Evolutionary conservation across 2,888 invertebrate genomes (phyloP), one percentile per base, ranked within the genome.

Genomic region (Heliconius erato): DNA sequence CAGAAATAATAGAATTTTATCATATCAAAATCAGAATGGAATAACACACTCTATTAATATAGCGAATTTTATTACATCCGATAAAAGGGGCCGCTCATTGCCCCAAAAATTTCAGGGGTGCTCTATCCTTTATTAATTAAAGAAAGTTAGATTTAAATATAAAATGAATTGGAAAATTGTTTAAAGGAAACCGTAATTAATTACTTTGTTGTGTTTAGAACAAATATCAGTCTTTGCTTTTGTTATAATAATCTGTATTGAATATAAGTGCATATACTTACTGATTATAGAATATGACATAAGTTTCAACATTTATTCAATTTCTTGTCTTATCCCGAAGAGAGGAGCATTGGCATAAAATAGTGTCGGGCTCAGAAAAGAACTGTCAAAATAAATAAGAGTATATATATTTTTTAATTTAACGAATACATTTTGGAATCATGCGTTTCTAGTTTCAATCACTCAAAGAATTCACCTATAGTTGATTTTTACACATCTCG

Each of bases 61-160:
- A 28, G 28, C 28, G 71, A 77, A 81, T 81, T 77, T 81, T 81
- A 81, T 81, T 69, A 77, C 44, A 65, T 78, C 67, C 77, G 40
- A 81, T 81, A 81, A 71, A 81, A 76, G 71, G 63, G 77, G 44
- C 65, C 63, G 71, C 63, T 76, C 63, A 26, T 40, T 26, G 44
- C 69, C 81, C 77, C 77, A 63, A 81, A 77, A 81, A 71, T 81
- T 81, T 49, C 44, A 71, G 81, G 77, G 77, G 44, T 67, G 78
- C 69, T 71, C 59, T 63, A 81, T 71, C 35, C 76, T 77, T 77
- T 77, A 81, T 81, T 77, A 81, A 81, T 81, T 81, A 81, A 69
- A 68, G 68, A 35, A 76, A 68, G 77, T 77, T 71, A 65, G 77
- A 68, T 77, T 77, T 77, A 77, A 81, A 81, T 77, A 69, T 59